A percentile compares a stretch with the other conserved stretches of the same genome.
Conservation (phyloP, 2,113 vertebrate genomes). For the Cisticola juncidis region DNA sequence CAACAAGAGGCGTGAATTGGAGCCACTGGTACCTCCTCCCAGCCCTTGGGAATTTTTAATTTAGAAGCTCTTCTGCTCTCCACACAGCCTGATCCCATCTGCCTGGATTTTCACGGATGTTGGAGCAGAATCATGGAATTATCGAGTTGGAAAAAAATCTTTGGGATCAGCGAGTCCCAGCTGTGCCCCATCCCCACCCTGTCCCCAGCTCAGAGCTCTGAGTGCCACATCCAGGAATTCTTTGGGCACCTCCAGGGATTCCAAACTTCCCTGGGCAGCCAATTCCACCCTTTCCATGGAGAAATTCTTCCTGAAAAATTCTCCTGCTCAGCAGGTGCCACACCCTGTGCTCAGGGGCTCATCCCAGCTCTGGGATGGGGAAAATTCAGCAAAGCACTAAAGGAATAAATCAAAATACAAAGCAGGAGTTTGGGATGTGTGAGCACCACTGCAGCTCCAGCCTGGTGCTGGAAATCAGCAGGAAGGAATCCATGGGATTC, state of each 20-base stretch:
- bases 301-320: background rate
- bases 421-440: fast-evolving
- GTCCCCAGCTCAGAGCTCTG: background rate
- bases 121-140: background rate
- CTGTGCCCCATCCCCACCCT: fast-evolving
- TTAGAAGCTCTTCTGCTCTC: conserved; percentile 39
- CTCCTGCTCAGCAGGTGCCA: background rate
- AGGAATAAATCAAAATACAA: background rate
- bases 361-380: background rate
- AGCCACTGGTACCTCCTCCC: conserved; percentile 44
- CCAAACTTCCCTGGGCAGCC: background rate
- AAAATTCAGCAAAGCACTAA: background rate
- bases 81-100: background rate
- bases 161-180: background rate
- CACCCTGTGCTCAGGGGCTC: fast-evolving
- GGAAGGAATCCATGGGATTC: background rate
- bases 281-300: background rate
- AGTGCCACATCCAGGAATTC: background rate
- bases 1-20: conserved; percentile 11
- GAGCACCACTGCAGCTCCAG: background rate
- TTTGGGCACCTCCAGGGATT: fast-evolving
- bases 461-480: background rate
- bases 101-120: background rate
- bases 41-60: conserved; percentile 53
- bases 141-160: background rate